Percentiles rank a stretch among this genome's conserved stretches.
Evolutionary conservation across 1,140 invertebrate species (phyloP).

Genomic region (Hylyphantes graminicola): DNA sequence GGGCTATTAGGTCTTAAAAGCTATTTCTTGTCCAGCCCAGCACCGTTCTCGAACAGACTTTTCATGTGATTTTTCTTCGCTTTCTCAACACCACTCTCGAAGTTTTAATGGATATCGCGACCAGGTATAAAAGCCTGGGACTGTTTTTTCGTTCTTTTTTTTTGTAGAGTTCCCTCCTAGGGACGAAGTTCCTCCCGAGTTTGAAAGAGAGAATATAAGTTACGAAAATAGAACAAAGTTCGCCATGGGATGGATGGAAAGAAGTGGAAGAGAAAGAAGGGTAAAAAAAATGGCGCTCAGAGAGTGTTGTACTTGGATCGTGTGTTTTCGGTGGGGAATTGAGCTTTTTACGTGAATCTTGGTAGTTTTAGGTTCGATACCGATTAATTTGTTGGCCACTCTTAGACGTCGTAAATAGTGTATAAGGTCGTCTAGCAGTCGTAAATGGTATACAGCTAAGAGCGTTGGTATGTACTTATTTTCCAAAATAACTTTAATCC

Average conservation of each 20-base stretch:
- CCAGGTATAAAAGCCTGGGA: background rate
- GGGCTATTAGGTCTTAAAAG: conserved; percentile 56
- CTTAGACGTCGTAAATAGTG: too few relatives aligned
- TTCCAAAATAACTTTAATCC: too few relatives aligned
- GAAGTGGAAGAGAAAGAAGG: background rate
- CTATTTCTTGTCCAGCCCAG: conserved; percentile 55
- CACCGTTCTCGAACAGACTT: conserved; percentile 32
- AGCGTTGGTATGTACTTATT: too few relatives aligned
- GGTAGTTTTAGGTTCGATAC: too few relatives aligned
- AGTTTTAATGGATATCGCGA: conserved; percentile 53
- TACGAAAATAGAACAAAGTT: conserved; percentile 27
- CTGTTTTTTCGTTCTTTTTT: conserved; percentile 18
- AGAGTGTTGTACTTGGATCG: background rate
- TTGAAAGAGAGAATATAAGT: conserved; percentile 25
- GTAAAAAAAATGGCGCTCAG: conserved; percentile 1
- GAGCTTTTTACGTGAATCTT: too few relatives aligned
- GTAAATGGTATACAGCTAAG: too few relatives aligned
- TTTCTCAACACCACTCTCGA: conserved; percentile 14
- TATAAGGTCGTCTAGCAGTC: too few relatives aligned
- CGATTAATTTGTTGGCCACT: too few relatives aligned
- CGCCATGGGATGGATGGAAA: background rate
- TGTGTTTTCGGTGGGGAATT: background rate
- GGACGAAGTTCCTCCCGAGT: conserved; percentile 11
- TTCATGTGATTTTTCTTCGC: conserved; percentile 41
- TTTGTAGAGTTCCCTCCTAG: background rate